Conservation (phyloP, 2,797 vertebrate species). For the Odontamblyopus rebecca region DNA sequence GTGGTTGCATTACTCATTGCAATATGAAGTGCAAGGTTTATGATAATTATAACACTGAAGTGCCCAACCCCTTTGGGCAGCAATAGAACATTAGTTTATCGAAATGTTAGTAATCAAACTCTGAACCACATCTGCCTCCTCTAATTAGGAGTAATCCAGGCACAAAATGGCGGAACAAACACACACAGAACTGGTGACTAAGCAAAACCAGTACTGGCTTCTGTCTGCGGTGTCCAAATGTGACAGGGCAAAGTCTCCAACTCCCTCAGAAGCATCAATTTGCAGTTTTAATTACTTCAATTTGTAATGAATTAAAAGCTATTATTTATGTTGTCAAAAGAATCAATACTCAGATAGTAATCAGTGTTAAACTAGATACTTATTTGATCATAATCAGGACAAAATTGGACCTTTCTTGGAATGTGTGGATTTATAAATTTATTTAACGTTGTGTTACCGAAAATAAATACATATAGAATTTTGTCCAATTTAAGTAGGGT, state of each 20-base stretch:
- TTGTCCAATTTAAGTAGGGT: no score
- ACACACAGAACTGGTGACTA: constrained; percentile 9
- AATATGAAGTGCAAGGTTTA: background rate
- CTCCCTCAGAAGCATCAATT: constrained; percentile 33
- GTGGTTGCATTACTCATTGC: background rate
- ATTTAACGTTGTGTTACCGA: no score
- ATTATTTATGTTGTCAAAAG: background rate
- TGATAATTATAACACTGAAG: background rate
- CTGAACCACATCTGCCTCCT: constrained; percentile 41
- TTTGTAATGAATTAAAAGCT: background rate
- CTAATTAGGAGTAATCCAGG: constrained; percentile 29
- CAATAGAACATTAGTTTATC: constrained; percentile 1
- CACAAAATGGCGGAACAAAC: constrained; percentile 14
- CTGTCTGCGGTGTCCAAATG: constrained; percentile 25
- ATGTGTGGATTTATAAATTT: no score
- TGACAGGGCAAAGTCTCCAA: constrained; percentile 37
- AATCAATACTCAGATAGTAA: no score
- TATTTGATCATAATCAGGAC: no score
- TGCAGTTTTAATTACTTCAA: background rate
- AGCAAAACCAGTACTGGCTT: constrained; percentile 26
- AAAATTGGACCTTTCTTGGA: no score
- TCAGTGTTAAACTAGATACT: no score
- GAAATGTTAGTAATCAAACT: constrained; percentile 11
- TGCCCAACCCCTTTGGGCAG: background rate
- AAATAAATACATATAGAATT: no score